Base-by-base conservation (phyloP, 2,113 vertebrate species). In the Eolophus roseicapilla region DNA sequence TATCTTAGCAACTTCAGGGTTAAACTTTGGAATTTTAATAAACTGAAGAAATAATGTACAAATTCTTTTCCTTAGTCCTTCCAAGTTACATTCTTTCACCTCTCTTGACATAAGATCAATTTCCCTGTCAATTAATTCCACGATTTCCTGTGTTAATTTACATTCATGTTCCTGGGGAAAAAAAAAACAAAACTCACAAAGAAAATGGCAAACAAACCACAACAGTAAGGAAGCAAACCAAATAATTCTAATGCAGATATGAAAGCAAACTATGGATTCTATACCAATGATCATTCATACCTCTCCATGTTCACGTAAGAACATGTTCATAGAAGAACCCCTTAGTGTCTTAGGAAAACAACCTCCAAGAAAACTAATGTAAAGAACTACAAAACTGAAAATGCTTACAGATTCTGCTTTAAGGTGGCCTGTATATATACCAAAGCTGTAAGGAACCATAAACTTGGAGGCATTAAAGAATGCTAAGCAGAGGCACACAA, bases 61-160 rank as follows among this genome's bases (percentile, higher is more conserved):
- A 92, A 99, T 99, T 96, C 99, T 99, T 97, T 98, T 98, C 82
- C 99, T 98, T 81, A 99, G 98, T 23, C 99, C 99, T 95, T 98
- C 98, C 75, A 99, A 98, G 77, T 97, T 99, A 50, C 69, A 73
- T 29, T 97, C 87, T 93, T 98, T 99, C 3, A 99, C 97, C 2
- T 96, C 95, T 77, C 99, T 98, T 31, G 97, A 97, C 95, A 99
- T 97, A 87, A 99, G 98, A 95, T 99, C 99, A 65, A 98, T 91
- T 94, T 99, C 99, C 86, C 98, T 98, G 94, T 99, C 98, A 92
- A 99, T 98, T 97, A 99, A 92, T 82, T 98, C 98, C 92, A 98
- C 43, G 74, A 99, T 98, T 80, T 99, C 99, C 59, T 82, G 80
- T 59, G 98, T 99, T 97, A 99, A 97, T 93, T 97, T 98, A 97